A percentile compares a stretch with the other conserved stretches of the same genome.
Conservation (phyloP, 2,113 vertebrate species). For the Hiodon alosoides region DNA sequence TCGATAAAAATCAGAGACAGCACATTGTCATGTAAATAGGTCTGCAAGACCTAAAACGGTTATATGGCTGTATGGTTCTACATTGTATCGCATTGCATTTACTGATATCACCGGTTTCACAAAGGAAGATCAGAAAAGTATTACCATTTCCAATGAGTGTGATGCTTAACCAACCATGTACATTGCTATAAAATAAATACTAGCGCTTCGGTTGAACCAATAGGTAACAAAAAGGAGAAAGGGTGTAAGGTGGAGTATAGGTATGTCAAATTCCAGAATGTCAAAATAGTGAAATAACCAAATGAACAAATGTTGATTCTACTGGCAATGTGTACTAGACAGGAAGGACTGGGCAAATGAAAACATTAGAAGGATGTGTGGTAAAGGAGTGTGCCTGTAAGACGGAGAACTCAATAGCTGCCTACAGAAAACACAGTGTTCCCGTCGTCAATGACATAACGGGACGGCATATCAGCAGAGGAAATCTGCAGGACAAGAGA, state of each 20-base stretch:
- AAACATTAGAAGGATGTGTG: not conserved
- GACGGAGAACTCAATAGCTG: not conserved
- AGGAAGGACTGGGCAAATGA: not conserved
- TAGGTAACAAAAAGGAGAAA: too few species aligned
- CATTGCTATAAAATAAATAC: not conserved
- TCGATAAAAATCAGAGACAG: not conserved
- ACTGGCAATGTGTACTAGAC: not conserved
- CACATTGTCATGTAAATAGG: not conserved
- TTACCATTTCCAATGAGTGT: not conserved
- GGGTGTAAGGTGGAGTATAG: too few species aligned
- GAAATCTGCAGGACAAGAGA: not conserved
- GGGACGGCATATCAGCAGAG: not conserved
- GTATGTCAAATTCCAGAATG: too few species aligned
- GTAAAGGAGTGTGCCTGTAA: not conserved
- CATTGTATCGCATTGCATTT: not conserved
- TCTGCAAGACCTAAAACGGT: too few species aligned
- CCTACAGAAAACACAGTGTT: not conserved
- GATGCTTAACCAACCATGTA: not conserved
- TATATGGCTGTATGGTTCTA: too few species aligned
- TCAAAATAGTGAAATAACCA: too few species aligned
- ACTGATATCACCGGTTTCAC: not conserved
- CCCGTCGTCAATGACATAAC: not conserved
- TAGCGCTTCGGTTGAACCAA: too few species aligned
- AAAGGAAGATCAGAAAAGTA: not conserved
- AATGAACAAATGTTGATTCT: not conserved